These are phyloP conservation scores for Sebastes oblongus DNA, from an alignment of 2,797 vertebrate species.

Conservation along the genomic window DNA sequence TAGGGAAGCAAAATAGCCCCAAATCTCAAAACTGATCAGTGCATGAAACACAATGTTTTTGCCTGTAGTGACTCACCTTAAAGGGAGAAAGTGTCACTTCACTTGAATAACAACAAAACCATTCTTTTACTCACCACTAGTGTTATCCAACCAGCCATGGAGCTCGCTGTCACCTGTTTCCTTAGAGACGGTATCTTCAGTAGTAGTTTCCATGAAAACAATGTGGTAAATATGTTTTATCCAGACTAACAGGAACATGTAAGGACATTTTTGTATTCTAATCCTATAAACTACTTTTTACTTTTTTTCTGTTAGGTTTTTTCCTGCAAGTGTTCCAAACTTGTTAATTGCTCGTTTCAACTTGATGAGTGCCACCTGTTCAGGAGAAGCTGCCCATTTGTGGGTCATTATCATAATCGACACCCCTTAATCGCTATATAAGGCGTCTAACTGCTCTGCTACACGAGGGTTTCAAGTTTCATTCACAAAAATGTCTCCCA, in stretches of 20 bases:
- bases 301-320: neutral
- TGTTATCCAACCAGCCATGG: neutral
- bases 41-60: too few relatives aligned
- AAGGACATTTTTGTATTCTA: neutral
- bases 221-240: neutral
- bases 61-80: too few relatives aligned
- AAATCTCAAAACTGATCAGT: too few relatives aligned
- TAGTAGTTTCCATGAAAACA: neutral
- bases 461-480: neutral
- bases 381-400: neutral
- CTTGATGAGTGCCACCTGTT: slow-evolving; percentile 6
- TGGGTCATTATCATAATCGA: neutral
- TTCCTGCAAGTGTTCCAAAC: neutral
- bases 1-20: too few relatives aligned
- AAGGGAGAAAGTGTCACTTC: neutral
- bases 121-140: neutral
- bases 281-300: neutral
- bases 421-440: neutral
- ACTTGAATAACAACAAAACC: neutral
- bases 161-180: neutral
- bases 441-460: neutral
- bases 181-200: neutral
- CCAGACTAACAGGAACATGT: neutral
- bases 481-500: neutral
- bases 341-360: neutral